Percentiles rank a stretch among this genome's conserved stretches.
phyloP scores from a whole-genome alignment of 2,888 invertebrate species.

The Sesamia inferens region DNA sequence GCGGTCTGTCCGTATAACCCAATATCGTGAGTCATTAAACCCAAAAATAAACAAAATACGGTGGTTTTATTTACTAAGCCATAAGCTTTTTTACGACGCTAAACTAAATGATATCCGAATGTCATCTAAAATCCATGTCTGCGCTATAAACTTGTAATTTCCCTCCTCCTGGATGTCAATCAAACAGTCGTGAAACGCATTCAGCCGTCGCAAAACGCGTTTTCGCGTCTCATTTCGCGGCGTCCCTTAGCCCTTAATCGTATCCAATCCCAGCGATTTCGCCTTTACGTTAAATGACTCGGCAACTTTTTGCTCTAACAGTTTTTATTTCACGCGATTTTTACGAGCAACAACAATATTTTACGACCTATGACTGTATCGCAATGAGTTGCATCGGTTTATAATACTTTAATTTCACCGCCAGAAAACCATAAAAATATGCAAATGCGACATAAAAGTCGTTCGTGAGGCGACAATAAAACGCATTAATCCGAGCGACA shows the following conservation, averaged over 20 bases:
- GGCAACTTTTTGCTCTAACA: slow-evolving; percentile 82
- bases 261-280: slow-evolving; percentile 36
- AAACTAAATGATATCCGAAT: slow-evolving; percentile 41
- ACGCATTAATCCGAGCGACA: slow-evolving; percentile 74
- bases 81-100: slow-evolving; percentile 31
- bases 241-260: slow-evolving; percentile 54
- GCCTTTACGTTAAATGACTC: slow-evolving; percentile 74
- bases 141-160: slow-evolving; percentile 39
- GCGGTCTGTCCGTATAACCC: neutral
- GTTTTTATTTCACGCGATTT: slow-evolving; percentile 84
- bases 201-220: slow-evolving; percentile 24
- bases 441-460: slow-evolving; percentile 87
- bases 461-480: slow-evolving; percentile 79
- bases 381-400: slow-evolving; percentile 85
- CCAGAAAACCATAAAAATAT: slow-evolving; percentile 88
- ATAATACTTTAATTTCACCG: slow-evolving; percentile 90
- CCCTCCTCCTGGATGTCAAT: slow-evolving; percentile 40
- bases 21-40: slow-evolving; percentile 23
- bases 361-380: slow-evolving; percentile 85
- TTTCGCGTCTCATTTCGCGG: slow-evolving; percentile 43
- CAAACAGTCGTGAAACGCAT: slow-evolving; percentile 56
- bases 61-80: slow-evolving; percentile 34
- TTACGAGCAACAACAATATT: slow-evolving; percentile 87
- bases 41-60: slow-evolving; percentile 30
- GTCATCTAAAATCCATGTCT: slow-evolving; percentile 28